Conservation (phyloP, 2,797 vertebrate genomes). For the Phrynocephalus forsythii region DNA sequence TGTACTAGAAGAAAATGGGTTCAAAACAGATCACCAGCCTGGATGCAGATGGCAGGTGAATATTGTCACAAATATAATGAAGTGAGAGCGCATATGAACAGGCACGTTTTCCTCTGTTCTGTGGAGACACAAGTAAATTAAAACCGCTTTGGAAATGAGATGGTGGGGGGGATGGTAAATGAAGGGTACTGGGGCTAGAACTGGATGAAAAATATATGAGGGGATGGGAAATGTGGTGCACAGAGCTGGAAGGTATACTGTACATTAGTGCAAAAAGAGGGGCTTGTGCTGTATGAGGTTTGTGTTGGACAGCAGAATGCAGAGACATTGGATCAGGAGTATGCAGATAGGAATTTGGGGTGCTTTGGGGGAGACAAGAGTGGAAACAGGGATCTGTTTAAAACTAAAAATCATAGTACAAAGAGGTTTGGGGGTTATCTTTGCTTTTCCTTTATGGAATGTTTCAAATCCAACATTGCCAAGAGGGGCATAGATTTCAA, state of each 20-base stretch:
- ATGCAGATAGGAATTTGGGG: neutral
- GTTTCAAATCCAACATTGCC: neutral
- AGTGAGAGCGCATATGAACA: neutral
- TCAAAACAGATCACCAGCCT: neutral
- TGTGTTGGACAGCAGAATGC: neutral
- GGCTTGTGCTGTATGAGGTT: neutral
- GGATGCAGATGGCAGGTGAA: slow-evolving; percentile 25
- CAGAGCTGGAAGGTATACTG: neutral
- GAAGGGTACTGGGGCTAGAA: neutral
- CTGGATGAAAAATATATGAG: neutral
- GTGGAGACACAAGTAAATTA: neutral
- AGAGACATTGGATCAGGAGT: neutral
- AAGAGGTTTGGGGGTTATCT: neutral
- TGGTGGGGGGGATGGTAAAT: neutral
- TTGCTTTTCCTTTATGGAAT: neutral
- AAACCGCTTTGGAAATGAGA: neutral
- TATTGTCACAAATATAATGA: neutral
- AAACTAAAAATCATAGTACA: neutral
- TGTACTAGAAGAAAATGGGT: neutral
- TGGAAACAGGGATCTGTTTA: neutral
- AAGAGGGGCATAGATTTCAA: neutral
- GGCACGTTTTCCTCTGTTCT: neutral
- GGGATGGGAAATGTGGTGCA: neutral
- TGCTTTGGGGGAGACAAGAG: neutral
- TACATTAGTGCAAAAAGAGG: neutral